Evolutionary conservation across 2,797 vertebrate genomes (phyloP).

Genomic region (Syngnathus acus): DNA sequence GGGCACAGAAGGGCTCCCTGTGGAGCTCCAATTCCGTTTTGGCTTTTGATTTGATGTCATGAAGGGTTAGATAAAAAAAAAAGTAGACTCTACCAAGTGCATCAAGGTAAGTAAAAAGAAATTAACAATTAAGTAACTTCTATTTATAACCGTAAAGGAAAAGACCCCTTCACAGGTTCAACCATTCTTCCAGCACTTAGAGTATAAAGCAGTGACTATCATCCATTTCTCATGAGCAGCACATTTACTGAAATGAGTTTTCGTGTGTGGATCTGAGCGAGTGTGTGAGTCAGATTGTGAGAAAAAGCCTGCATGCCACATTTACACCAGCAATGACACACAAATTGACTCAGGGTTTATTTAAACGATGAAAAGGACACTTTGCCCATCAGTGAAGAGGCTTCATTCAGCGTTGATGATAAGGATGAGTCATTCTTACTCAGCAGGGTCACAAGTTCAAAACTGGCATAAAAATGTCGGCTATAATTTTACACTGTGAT

Average conservation of each 20-base stretch:
- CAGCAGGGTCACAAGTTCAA: background rate
- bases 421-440: constrained; percentile 44
- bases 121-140: background rate
- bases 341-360: constrained; percentile 34
- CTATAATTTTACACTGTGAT: background rate
- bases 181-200: background rate
- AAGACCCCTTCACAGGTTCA: background rate
- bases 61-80: background rate
- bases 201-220: background rate
- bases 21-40: constrained; percentile 1
- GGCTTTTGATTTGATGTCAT: background rate
- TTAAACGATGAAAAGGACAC: constrained; percentile 38
- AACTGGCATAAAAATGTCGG: background rate
- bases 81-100: too few relatives aligned
- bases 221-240: background rate
- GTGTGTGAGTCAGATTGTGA: constrained; percentile 33
- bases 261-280: constrained; percentile 2
- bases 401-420: constrained; percentile 36
- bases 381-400: constrained; percentile 33
- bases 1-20: constrained; percentile 10
- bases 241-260: background rate
- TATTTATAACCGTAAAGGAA: background rate
- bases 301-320: constrained; percentile 35
- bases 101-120: background rate
- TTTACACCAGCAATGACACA: background rate